Evolutionary conservation across 2,797 vertebrate species (phyloP), one percentile per base, ranked within the genome.

Genomic region (Corythornis leucogaster): DNA sequence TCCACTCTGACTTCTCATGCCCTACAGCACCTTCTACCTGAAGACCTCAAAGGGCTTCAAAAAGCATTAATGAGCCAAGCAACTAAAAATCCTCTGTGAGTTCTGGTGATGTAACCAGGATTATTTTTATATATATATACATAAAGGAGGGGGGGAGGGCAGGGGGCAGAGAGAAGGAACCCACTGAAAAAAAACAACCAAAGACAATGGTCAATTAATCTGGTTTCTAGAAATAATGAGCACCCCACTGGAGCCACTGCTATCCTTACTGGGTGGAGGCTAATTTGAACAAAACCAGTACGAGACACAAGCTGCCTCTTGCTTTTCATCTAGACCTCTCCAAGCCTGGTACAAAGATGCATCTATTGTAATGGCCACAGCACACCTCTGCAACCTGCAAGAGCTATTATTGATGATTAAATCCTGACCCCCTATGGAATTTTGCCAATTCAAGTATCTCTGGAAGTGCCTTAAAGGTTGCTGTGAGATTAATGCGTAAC

Each of bases 21-120:
- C 74, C 58, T 66, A 58, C 48, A 71, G 78, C 80, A 77, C 46
- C 66, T 78, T 94, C 58, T 17, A 91, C 58, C 46, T 68, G 75
- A 90, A 82, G 80, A 85, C 59, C 78, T 95, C 58, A 74, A 78
- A 81, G 40, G 46, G 50, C 64, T 86, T 91, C 88, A 75, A 35
- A 92, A 88, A 71, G 15, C 68, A 64, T 64, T 92, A 94, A 95
- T 17, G 68, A 95, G 84, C 42, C 81, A 71, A 87, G 35, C n/a
- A 57, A 19, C 55, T 45, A 25, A 63, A 86, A 93, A 74, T 20
- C 58, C n/a, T 40, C 8, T 12, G 68, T 77, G 63, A 83, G 33
- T 71, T 58, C 16, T 54, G 42, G 30, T 53, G 57, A 45, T 42
- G 62, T 85, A 54, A 38, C 38, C 38, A 38, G 38, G 38, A 6